Percentiles rank a stretch among this genome's conserved stretches.
These are phyloP conservation scores for Astreopora myriophthalma DNA, from an alignment of 64 coral and sea anemone species.

Conservation along the genomic window DNA sequence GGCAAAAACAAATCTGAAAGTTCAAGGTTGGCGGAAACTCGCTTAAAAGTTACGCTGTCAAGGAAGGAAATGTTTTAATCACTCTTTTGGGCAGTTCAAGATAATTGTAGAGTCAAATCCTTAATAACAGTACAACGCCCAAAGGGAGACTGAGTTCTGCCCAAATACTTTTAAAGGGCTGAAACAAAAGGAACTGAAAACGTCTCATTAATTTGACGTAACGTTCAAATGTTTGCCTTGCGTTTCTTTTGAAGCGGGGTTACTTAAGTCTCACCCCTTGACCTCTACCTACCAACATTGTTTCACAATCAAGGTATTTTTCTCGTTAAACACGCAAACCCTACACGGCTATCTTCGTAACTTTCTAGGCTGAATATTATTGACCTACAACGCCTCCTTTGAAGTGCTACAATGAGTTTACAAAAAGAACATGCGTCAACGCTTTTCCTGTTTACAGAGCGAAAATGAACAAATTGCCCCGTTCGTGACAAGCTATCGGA, in stretches of 20 bases:
- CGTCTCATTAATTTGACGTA: slow-evolving; percentile 38
- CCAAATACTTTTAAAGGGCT: background rate
- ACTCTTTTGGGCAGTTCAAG: background rate
- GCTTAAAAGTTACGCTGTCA: too few species aligned
- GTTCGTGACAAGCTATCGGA: slow-evolving; percentile 7
- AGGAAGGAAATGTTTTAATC: background rate
- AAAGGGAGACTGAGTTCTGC: background rate
- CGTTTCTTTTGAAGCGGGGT: slow-evolving; percentile 33
- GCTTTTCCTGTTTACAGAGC: background rate
- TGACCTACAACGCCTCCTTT: background rate
- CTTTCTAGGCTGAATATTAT: background rate
- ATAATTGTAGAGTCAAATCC: background rate
- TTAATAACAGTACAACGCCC: background rate
- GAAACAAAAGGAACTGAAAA: background rate
- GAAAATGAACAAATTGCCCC: background rate
- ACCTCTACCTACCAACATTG: background rate
- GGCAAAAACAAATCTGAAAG: too few species aligned
- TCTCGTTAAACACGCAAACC: slow-evolving; percentile 10
- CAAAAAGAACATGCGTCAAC: background rate
- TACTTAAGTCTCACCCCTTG: background rate
- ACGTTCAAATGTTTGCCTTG: slow-evolving; percentile 17
- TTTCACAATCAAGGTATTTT: background rate
- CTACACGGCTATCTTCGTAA: background rate
- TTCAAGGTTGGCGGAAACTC: background rate
- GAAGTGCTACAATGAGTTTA: background rate